Evolutionary conservation across 2,113 vertebrate species (phyloP).

Genomic region (Lepus timidus): DNA sequence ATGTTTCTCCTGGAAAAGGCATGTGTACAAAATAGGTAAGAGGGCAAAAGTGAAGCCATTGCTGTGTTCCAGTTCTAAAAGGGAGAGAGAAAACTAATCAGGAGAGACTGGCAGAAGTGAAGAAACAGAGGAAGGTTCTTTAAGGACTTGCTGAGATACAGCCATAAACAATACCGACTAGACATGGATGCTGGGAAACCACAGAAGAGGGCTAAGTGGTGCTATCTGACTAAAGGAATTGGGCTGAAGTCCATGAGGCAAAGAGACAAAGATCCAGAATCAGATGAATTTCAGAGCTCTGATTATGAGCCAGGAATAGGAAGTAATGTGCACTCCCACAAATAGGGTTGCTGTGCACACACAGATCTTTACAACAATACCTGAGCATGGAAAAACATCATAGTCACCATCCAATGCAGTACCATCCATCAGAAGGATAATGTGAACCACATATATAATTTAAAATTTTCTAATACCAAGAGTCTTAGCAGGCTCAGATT

Average conservation of each 20-base stretch:
- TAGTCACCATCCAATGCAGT: background rate
- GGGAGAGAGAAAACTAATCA: background rate
- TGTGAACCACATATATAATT: background rate
- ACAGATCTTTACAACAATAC: background rate
- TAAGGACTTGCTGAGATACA: background rate
- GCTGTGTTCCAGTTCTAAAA: background rate
- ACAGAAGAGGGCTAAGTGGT: slow-evolving; percentile 19
- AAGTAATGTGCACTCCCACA: background rate
- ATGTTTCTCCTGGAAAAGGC: background rate
- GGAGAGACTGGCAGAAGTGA: background rate
- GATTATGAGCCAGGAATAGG: slow-evolving; percentile 34
- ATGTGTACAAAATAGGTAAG: background rate
- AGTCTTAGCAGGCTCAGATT: background rate
- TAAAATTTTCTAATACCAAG: background rate
- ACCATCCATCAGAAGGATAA: background rate
- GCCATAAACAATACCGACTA: background rate
- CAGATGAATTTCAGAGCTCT: background rate
- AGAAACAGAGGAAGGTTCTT: background rate
- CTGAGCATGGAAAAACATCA: background rate
- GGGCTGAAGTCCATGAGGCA: background rate
- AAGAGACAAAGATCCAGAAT: background rate
- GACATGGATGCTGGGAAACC: background rate
- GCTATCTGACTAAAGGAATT: background rate
- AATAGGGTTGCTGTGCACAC: background rate
- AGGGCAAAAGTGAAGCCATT: background rate